phyloP scores from a whole-genome alignment of 2,888 invertebrate genomes.

The Peribatodes rhomboidaria region DNA sequence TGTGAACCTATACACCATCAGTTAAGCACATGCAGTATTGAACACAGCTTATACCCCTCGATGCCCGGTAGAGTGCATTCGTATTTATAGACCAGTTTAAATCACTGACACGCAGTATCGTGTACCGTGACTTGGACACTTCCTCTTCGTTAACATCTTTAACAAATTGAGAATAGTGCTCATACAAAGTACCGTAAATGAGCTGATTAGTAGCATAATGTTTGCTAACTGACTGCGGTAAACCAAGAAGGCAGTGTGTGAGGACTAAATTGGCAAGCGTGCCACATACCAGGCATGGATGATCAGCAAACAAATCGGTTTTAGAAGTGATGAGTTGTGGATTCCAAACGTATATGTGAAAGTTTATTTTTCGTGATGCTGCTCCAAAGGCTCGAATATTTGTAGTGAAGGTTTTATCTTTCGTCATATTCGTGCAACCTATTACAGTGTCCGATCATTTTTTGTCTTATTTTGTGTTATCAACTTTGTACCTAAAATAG shows the following conservation, averaged over 20 bases:
- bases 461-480: too few relatives aligned
- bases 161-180: constrained; percentile 41
- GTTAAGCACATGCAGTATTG: constrained; percentile 25
- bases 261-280: constrained; percentile 29
- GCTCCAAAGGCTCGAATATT: too few relatives aligned
- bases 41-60: constrained; percentile 37
- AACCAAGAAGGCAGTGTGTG: constrained; percentile 22
- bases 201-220: constrained; percentile 34
- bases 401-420: too few relatives aligned
- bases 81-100: constrained; percentile 44
- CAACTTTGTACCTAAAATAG: too few relatives aligned
- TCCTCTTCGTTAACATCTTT: constrained; percentile 46
- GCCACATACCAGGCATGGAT: constrained; percentile 20
- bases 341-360: constrained; percentile 3
- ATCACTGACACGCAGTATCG: constrained; percentile 43
- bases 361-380: background rate
- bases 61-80: constrained; percentile 34
- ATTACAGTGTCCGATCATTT: too few relatives aligned
- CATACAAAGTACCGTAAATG: constrained; percentile 39
- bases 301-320: constrained; percentile 9
- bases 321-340: constrained; percentile 2
- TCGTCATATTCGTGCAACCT: too few relatives aligned
- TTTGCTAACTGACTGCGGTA: constrained; percentile 30
- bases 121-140: constrained; percentile 44
- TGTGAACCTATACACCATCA: background rate